phyloP scores from a whole-genome alignment of 2,888 invertebrate species.

The Eueremaeus valkanovi region DNA sequence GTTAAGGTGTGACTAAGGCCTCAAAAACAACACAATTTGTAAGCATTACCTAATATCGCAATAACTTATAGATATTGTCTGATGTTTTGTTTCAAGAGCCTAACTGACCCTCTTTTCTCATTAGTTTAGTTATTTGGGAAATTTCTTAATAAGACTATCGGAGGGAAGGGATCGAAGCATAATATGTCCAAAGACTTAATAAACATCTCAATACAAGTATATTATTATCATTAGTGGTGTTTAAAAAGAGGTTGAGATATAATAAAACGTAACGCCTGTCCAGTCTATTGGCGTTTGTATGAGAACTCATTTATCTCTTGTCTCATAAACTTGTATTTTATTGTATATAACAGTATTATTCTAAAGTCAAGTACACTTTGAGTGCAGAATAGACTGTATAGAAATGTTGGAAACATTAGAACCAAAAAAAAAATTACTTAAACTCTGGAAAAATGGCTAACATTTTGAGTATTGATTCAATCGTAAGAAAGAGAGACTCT shows the following conservation, averaged over 20 bases:
- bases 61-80: background rate
- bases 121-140: background rate
- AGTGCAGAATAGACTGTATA: background rate
- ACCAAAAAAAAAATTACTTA: background rate
- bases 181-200: background rate
- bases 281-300: background rate
- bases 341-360: too few relatives aligned
- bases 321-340: background rate
- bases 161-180: too few relatives aligned
- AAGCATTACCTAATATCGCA: conserved; percentile 11
- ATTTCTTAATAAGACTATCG: too few relatives aligned
- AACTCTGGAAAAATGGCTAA: background rate
- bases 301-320: background rate
- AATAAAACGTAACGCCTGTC: conserved; percentile 21
- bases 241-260: conserved; percentile 23
- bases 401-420: background rate
- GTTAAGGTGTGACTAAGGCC: conserved; percentile 15
- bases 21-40: conserved; percentile 7
- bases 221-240: conserved; percentile 17
- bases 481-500: background rate
- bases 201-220: background rate
- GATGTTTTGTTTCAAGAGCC: background rate
- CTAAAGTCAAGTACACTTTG: background rate
- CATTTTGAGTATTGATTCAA: background rate
- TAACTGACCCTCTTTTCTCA: conserved; percentile 21